phyloP scores from a whole-genome alignment of 2,888 invertebrate species.

The Cancer borealis region DNA sequence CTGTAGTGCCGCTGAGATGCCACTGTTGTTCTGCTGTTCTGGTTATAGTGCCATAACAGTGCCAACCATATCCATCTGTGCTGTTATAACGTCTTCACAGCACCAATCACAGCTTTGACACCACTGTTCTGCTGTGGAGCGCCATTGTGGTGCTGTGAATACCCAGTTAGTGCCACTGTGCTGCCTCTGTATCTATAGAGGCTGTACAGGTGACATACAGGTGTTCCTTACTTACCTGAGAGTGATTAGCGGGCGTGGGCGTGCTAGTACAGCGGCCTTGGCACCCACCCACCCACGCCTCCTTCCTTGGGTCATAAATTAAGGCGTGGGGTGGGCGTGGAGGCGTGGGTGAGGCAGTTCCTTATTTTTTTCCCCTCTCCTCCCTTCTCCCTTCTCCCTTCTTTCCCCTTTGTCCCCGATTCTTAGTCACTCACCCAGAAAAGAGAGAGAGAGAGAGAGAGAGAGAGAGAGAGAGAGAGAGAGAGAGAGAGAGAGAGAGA shows the following conservation, averaged over 20 bases:
- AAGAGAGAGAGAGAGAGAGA: conserved; percentile 56
- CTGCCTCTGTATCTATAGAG: background rate
- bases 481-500: conserved; percentile 16
- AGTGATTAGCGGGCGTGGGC: background rate
- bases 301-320: background rate
- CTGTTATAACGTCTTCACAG: background rate
- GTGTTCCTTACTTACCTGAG: background rate
- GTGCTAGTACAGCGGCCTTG: background rate
- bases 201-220: background rate
- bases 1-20: background rate
- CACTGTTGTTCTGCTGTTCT: background rate
- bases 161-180: background rate
- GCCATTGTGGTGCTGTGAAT: background rate
- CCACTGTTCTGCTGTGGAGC: background rate
- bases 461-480: conserved; percentile 41
- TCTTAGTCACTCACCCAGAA: background rate
- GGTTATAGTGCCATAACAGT: too few relatives aligned
- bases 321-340: background rate
- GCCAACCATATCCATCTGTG: too few relatives aligned
- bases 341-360: background rate
- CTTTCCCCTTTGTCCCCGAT: background rate
- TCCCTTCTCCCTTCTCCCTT: background rate
- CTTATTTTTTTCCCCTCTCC: background rate
- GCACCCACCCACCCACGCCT: background rate
- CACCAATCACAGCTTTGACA: background rate